Conservation (phyloP, 1,140 invertebrate species). For the Atta cephalotes region DNA sequence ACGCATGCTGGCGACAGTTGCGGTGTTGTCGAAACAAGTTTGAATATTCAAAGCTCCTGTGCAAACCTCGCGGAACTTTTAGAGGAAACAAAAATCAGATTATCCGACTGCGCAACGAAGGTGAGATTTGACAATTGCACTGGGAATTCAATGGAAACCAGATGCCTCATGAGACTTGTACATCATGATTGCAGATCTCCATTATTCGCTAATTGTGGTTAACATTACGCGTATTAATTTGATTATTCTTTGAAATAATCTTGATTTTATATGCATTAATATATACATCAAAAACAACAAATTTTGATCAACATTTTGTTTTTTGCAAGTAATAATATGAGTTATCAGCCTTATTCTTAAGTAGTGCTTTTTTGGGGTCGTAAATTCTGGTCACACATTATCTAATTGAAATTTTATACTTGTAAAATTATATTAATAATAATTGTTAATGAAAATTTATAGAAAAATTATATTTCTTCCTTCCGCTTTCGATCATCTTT, state of each 20-base stretch:
- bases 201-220: constrained; percentile 13
- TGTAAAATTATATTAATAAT: too few relatives aligned
- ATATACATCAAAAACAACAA: too few relatives aligned
- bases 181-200: not conserved
- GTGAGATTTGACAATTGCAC: constrained; percentile 42
- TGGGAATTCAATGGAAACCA: constrained; percentile 33
- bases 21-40: constrained; percentile 66
- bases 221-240: not conserved
- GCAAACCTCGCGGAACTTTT: constrained; percentile 40
- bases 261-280: not conserved
- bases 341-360: too few relatives aligned
- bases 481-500: too few relatives aligned
- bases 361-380: too few relatives aligned
- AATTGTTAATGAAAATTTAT: too few relatives aligned
- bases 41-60: constrained; percentile 69
- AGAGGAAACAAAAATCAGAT: constrained; percentile 67
- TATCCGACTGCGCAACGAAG: constrained; percentile 16
- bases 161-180: not conserved
- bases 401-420: too few relatives aligned
- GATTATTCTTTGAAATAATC: not conserved
- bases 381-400: too few relatives aligned
- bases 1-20: constrained; percentile 29
- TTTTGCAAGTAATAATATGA: too few relatives aligned
- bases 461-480: too few relatives aligned
- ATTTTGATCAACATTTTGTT: too few relatives aligned